These are phyloP conservation scores for Drosophila ustulata DNA, from an alignment of 2,888 invertebrate genomes.

Conservation along the genomic window DNA sequence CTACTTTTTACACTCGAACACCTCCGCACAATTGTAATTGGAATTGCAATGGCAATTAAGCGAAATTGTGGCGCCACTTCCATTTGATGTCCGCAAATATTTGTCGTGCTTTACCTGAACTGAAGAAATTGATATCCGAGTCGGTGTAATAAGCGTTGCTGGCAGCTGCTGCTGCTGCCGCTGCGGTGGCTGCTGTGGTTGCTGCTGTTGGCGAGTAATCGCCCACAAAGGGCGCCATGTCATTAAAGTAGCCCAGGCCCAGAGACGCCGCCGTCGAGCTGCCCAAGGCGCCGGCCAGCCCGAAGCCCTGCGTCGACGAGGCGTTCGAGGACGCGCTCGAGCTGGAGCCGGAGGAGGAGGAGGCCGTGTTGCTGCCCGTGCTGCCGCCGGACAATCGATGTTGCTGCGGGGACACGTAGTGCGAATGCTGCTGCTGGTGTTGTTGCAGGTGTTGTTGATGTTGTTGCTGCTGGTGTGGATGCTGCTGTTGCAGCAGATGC, in stretches of 20 bases:
- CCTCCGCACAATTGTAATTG: slow-evolving; percentile 70
- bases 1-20: slow-evolving; percentile 68
- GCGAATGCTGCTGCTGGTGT: slow-evolving; percentile 58
- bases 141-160: slow-evolving; percentile 83
- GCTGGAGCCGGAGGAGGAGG: slow-evolving; percentile 71
- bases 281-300: slow-evolving; percentile 68
- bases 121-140: slow-evolving; percentile 84
- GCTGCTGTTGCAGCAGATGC: slow-evolving; percentile 51
- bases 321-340: slow-evolving; percentile 71
- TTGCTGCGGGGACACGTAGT: slow-evolving; percentile 66
- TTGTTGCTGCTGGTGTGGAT: slow-evolving; percentile 42
- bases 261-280: slow-evolving; percentile 79
- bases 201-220: slow-evolving; percentile 75
- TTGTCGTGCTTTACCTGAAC: slow-evolving; percentile 81
- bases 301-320: slow-evolving; percentile 70
- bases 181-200: slow-evolving; percentile 4
- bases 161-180: slow-evolving; percentile 19
- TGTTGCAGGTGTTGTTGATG: slow-evolving; percentile 56
- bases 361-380: slow-evolving; percentile 76
- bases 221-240: slow-evolving; percentile 82
- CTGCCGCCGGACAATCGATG: slow-evolving; percentile 83
- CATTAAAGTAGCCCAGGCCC: slow-evolving; percentile 82
- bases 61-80: slow-evolving; percentile 18
- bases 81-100: slow-evolving; percentile 77
- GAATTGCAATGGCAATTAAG: slow-evolving; percentile 35